Conservation (phyloP, 37 sponge, comb jelly and placozoan species). For the Aphrocallistes beatrix region DNA sequence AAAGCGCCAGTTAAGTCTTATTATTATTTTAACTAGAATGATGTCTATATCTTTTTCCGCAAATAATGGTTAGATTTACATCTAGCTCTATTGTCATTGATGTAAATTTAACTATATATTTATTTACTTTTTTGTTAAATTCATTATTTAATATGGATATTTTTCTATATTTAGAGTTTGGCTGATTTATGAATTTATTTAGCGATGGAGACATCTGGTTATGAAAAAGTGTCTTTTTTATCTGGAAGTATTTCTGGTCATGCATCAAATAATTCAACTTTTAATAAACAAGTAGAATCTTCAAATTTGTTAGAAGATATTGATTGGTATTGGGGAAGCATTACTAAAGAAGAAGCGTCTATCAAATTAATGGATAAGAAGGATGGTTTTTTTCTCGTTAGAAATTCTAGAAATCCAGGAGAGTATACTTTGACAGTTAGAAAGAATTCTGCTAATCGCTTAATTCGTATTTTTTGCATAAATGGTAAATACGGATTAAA, state of each 20-base stretch:
- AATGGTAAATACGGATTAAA: neutral
- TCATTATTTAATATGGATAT: too few species aligned
- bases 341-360: neutral
- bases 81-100: too few species aligned
- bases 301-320: neutral
- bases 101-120: too few species aligned
- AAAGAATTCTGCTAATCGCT: neutral
- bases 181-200: too few species aligned
- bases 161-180: too few species aligned
- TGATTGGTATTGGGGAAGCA: conserved; percentile 6
- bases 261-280: neutral
- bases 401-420: neutral
- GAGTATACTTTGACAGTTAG: neutral
- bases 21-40: too few species aligned
- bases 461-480: neutral
- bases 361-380: neutral
- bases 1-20: too few species aligned
- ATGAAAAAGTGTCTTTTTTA: neutral
- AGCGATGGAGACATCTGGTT: neutral
- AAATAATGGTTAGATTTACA: too few species aligned
- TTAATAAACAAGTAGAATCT: too few species aligned
- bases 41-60: too few species aligned
- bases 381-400: neutral
- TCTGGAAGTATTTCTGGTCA: neutral
- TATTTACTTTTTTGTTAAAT: too few species aligned